phyloP scores from a whole-genome alignment of 2,797 vertebrate genomes.

The Darevskia nairensis region DNA sequence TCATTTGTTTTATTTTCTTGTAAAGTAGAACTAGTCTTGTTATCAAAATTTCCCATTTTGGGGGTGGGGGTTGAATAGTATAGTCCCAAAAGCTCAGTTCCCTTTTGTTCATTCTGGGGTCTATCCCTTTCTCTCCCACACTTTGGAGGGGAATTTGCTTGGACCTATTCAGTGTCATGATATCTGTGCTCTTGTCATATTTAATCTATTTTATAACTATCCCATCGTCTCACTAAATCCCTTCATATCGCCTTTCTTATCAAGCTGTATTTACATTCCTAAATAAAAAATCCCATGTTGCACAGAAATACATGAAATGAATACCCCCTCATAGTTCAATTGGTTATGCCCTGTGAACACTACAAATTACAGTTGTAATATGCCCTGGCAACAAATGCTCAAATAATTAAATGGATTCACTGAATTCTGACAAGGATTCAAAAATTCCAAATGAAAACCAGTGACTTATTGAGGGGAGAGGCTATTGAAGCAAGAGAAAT shows the following conservation, averaged over 20 bases:
- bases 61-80: not conserved
- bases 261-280: not conserved
- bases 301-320: not conserved
- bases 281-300: not conserved
- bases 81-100: not conserved
- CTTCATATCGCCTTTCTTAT: not conserved
- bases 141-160: not conserved
- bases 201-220: not conserved
- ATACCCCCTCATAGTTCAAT: not conserved
- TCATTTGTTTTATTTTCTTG: not conserved
- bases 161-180: not conserved
- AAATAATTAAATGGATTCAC: not conserved
- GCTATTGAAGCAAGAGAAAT: conserved; percentile 1
- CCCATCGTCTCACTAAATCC: not conserved
- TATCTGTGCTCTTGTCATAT: not conserved
- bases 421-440: not conserved
- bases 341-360: not conserved
- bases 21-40: not conserved
- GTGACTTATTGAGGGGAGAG: not conserved
- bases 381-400: not conserved
- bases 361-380: not conserved
- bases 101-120: not conserved
- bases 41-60: not conserved
- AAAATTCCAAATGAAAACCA: not conserved
- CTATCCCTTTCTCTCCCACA: not conserved